Evolutionary conservation across 2,113 vertebrate species (phyloP).

Genomic region (Sisor rabdophorus): DNA sequence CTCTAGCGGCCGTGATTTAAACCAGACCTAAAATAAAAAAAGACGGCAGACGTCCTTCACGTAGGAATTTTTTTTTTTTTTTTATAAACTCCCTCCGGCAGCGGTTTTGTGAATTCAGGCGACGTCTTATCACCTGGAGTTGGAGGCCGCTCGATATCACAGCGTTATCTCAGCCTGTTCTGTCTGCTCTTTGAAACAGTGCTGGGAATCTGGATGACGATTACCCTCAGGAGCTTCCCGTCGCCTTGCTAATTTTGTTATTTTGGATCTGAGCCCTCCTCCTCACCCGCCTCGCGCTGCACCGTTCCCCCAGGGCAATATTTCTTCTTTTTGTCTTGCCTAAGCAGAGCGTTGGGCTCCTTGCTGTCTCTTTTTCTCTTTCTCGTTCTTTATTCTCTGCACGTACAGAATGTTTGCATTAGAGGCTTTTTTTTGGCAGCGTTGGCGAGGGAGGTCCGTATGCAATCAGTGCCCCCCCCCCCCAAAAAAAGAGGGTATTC

Average conservation of each 20-base stretch:
- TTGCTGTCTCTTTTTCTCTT: slow-evolving; percentile 8
- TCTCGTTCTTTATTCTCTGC: slow-evolving; percentile 5
- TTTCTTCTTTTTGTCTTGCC: slow-evolving; percentile 50
- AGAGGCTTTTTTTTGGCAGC: slow-evolving; percentile 40
- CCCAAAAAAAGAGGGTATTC: not conserved
- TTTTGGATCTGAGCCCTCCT: slow-evolving; percentile 28
- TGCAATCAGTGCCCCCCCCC: not conserved
- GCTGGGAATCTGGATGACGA: slow-evolving; percentile 36
- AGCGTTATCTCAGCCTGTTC: slow-evolving; percentile 26
- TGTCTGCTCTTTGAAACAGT: slow-evolving; percentile 35
- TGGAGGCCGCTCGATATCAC: slow-evolving; percentile 24
- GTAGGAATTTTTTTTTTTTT: not conserved
- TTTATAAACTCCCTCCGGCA: not conserved
- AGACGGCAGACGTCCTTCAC: slow-evolving; percentile 4
- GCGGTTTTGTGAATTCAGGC: slow-evolving; percentile 23
- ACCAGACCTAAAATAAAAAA: not conserved
- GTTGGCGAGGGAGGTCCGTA: slow-evolving; percentile 29
- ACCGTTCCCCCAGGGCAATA: slow-evolving; percentile 44
- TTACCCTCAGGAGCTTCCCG: slow-evolving; percentile 34
- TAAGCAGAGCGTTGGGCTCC: slow-evolving; percentile 33
- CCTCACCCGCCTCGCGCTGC: slow-evolving; percentile 26
- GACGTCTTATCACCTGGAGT: slow-evolving; percentile 22
- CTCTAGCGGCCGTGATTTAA: slow-evolving; percentile 9
- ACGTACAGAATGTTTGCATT: slow-evolving; percentile 50
- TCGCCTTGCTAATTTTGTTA: slow-evolving; percentile 35